A percentile compares a stretch with the other conserved stretches of the same genome.
These are phyloP conservation scores for Zophobas atratus DNA, from an alignment of 1,140 invertebrate genomes.

Conservation along the genomic window DNA sequence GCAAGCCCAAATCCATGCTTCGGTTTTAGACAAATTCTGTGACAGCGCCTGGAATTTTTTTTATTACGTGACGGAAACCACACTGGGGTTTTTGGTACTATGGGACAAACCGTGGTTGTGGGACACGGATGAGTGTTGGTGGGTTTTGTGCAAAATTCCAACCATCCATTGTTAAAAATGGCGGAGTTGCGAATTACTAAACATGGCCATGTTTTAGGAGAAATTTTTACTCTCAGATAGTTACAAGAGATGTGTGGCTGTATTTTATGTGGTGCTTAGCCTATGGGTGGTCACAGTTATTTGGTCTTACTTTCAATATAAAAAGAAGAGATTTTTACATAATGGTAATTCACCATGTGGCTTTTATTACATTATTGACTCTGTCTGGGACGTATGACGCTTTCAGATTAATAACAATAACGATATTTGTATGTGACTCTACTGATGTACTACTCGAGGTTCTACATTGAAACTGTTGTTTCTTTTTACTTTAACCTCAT, in stretches of 20 bases:
- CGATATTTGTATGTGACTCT: background rate
- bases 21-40: too few species aligned
- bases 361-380: too few species aligned
- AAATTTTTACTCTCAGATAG: constrained; percentile 74
- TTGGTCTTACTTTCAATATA: background rate
- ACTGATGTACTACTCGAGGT: background rate
- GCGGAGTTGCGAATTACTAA: too few species aligned
- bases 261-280: background rate
- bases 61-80: too few species aligned
- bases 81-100: too few species aligned
- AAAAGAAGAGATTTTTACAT: background rate
- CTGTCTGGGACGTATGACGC: too few species aligned
- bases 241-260: constrained; percentile 69
- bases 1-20: too few species aligned
- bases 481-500: background rate
- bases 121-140: constrained; percentile 94
- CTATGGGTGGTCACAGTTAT: background rate
- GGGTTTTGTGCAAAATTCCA: constrained; percentile 61
- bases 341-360: background rate
- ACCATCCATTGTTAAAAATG: background rate
- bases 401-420: too few species aligned
- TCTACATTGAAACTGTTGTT: background rate
- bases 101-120: constrained; percentile 72
- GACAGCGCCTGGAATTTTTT: too few species aligned
- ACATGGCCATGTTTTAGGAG: constrained; percentile 54